Percentiles rank a stretch among this genome's conserved stretches.
Conservation (phyloP, 2,888 invertebrate species). For the Agrotis clavis region DNA sequence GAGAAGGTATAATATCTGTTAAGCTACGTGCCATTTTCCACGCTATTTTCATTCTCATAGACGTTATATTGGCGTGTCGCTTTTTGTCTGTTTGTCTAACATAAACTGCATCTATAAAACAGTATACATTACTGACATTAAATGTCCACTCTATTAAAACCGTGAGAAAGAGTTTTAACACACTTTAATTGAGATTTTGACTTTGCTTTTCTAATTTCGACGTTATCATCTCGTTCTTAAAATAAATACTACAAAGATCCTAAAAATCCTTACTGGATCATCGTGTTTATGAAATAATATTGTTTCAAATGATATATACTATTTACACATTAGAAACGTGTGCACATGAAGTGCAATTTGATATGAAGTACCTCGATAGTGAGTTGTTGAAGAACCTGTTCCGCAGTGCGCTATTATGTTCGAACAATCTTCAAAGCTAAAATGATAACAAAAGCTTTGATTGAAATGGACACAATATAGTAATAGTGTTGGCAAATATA, state of each 20-base stretch:
- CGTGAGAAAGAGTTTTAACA: slow-evolving; percentile 51
- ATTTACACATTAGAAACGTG: slow-evolving; percentile 1
- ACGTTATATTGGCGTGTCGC: slow-evolving; percentile 19
- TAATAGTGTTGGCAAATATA: neutral
- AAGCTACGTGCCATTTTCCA: slow-evolving; percentile 23
- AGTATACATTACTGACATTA: slow-evolving; percentile 33
- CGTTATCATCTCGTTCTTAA: neutral
- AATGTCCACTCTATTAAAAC: slow-evolving; percentile 46
- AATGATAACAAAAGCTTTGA: slow-evolving; percentile 15
- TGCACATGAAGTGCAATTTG: neutral
- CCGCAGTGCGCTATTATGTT: slow-evolving; percentile 21
- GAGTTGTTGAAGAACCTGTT: slow-evolving; percentile 17
- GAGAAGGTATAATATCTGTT: slow-evolving; percentile 12
- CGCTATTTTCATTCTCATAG: slow-evolving; percentile 11
- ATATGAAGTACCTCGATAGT: neutral
- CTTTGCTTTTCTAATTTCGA: neutral
- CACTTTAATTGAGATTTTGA: slow-evolving; percentile 16
- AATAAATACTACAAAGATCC: neutral
- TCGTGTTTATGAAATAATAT: neutral
- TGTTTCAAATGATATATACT: neutral
- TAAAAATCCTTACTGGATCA: neutral
- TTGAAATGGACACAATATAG: neutral
- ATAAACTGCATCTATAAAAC: slow-evolving; percentile 32
- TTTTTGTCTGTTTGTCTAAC: slow-evolving; percentile 10
- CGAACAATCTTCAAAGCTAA: slow-evolving; percentile 13